Conservation (phyloP, 2,888 invertebrate genomes). For the Metopia argyrocephala region DNA sequence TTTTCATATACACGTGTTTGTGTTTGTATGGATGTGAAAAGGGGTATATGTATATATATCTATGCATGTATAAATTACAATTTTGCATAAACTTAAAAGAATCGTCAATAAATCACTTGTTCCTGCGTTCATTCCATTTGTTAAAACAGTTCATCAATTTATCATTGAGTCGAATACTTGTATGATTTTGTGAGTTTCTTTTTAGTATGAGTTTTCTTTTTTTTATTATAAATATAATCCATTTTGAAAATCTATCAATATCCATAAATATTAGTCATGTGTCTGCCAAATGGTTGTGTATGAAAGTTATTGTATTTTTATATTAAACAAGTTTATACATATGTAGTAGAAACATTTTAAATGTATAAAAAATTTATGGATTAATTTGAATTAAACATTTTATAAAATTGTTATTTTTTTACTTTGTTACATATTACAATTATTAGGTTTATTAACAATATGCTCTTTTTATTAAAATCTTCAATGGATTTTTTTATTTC, state of each 20-base stretch:
- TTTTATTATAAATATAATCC: conserved; percentile 10
- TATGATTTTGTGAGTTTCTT: not conserved
- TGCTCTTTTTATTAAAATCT: no score
- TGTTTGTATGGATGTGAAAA: no score
- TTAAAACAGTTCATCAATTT: conserved; percentile 22
- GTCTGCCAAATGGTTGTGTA: conserved; percentile 31
- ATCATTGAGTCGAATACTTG: conserved; percentile 26
- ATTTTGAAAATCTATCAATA: conserved; percentile 34
- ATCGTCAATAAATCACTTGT: conserved; percentile 20
- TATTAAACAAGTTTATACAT: no score
- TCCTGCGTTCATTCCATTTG: not conserved
- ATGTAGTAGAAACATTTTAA: no score
- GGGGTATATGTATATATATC: not conserved
- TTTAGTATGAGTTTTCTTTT: not conserved
- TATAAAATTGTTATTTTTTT: no score
- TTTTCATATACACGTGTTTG: no score
- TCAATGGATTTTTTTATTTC: no score
- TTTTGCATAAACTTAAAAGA: not conserved
- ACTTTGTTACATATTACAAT: no score
- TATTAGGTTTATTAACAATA: no score
- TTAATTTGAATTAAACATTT: no score
- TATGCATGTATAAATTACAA: not conserved
- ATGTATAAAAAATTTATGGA: no score
- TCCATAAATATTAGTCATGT: conserved; percentile 45
- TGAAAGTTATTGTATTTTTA: conserved; percentile 12